Evolutionary conservation across 2,797 vertebrate species (phyloP), one percentile per base, ranked within the genome.

Genomic region (Syndactyla subalaris): DNA sequence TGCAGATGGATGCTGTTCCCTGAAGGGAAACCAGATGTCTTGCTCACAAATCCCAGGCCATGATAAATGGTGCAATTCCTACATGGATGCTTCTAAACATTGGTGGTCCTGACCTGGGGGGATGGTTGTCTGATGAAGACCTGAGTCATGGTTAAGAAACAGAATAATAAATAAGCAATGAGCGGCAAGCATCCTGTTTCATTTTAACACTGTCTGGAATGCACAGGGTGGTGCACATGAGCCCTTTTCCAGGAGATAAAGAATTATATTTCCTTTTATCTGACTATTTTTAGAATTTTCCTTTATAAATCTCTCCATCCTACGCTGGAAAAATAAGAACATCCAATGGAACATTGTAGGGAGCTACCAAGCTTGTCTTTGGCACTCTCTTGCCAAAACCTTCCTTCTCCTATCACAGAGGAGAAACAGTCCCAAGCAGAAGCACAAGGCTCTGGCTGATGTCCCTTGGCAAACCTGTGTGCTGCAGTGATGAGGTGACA

Each of bases 81-180:
- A 26, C 12, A 4, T 17, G 52, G 29, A 19, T 58, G 27, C 32
- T 86, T 65, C 46, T 67, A 68, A 67, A 8, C 17, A 9, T 61
- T 0, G 0, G 20, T 49, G 43, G 13, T 70, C 14, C 27, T 61
- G 24, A n/a, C 20, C 57, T 41, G 22, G 3, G 8, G 68, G 12
- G 27, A 20, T n/a, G 5, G 16, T 61, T 68, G 18, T 18, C 54
- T 54, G 30, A 3, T 26, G 63, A 59, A 80, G 70, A 48, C 2
- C 43, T 88, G 20, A 6, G 14, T 34, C 21, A 2, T 10, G 12
- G 20, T 14, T 71, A 54, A 77, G 48, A 63, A 86, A 41, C 15
- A 22, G 48, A 45, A 46, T 4, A 38, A 12, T 41, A 51, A 70
- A 58, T 43, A 62, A 45, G 22, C 20, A 10, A 52, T 32, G 27